Evolutionary conservation across 2,113 vertebrate species (phyloP), one percentile per base, ranked within the genome.

Genomic region (Microcebus ravelobensis): DNA sequence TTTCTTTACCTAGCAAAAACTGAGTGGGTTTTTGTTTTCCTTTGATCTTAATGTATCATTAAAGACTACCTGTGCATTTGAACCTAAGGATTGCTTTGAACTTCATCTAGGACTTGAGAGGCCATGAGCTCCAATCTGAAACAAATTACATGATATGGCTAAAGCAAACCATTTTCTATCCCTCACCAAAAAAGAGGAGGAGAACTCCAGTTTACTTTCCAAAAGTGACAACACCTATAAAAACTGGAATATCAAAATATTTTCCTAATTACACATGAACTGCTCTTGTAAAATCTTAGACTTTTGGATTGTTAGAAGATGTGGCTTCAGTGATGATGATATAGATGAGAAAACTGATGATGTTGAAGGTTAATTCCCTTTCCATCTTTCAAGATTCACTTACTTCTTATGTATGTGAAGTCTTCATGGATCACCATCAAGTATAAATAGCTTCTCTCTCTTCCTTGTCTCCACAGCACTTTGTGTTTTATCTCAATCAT

Each of bases 291-390:
- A 95, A 90, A 65, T 70, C 50, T 81, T 65, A 76, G 63, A 71
- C 4, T 84, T 93, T 55, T 81, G 23, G 80, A 48, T 57, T 70
- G 11, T 71, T 87, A 84, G 18, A 88, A 82, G 29, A 90, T 21
- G 29, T 25, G 27, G 23, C 36, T 29, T 70, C 21, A 42, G 55
- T 3, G 36, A 86, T 57, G 31, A 61, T 70, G 12, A 23, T 68
- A 95, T n/a, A 71, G 61, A 79, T 36, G 17, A 50, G 59, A 84
- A 95, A 90, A 34, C 45, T 50, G 42, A 52, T n/a, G 52, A 31
- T 14, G 65, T 73, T 52, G 55, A 82, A 84, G n/a, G n/a, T 39
- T 34, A 84, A 91, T 91, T 93, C 2, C 23, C 50, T 91, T 97
- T 42, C 18, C 15, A 57, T 50, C 61, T 55, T 76, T 79, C 2